Conservation (phyloP, 2,113 vertebrate genomes). For the Triplophysa rosa region DNA sequence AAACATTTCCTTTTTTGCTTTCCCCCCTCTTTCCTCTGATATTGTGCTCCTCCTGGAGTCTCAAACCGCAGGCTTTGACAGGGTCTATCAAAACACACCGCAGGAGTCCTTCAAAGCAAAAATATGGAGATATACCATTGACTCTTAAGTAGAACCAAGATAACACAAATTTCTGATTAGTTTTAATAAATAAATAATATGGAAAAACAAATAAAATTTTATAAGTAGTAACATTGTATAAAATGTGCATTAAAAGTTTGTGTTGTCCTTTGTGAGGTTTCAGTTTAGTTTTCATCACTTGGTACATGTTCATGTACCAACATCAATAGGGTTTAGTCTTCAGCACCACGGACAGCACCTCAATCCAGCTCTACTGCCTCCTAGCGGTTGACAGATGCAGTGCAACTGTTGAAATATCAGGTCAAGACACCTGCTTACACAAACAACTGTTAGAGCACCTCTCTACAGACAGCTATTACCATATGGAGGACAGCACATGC, state of each 20-base stretch:
- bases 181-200: too few relatives aligned
- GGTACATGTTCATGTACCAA: too few relatives aligned
- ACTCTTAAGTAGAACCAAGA: neutral
- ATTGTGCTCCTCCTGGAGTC: slow-evolving; percentile 18
- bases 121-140: slow-evolving; percentile 5
- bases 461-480: too few relatives aligned
- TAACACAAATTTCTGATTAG: neutral
- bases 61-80: neutral
- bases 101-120: slow-evolving; percentile 29
- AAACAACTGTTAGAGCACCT: too few relatives aligned
- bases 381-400: slow-evolving; percentile 22
- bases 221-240: too few relatives aligned
- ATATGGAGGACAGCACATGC: too few relatives aligned
- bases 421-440: too few relatives aligned
- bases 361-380: slow-evolving; percentile 28
- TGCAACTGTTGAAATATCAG: neutral
- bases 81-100: slow-evolving; percentile 40
- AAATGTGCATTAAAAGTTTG: too few relatives aligned
- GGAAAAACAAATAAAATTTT: too few relatives aligned
- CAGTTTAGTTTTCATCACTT: too few relatives aligned
- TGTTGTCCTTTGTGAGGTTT: too few relatives aligned
- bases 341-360: slow-evolving; percentile 21
- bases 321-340: neutral
- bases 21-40: neutral
- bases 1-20: neutral